Conservation (phyloP, 2,888 invertebrate genomes). For the Scaeva pyrastri region DNA sequence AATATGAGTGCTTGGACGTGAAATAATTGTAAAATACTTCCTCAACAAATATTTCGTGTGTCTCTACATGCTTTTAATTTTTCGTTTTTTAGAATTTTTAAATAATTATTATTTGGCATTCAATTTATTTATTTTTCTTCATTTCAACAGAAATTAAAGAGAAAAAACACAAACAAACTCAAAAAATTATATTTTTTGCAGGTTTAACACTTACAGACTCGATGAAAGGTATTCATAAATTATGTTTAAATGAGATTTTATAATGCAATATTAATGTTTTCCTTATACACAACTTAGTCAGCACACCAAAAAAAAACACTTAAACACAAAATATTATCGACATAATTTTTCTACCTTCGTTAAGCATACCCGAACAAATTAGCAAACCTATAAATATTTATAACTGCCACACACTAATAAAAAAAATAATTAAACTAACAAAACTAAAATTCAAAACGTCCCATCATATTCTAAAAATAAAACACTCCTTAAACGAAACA, state of each 20-base stretch:
- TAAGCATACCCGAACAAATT: slow-evolving; percentile 7
- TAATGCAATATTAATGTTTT: slow-evolving; percentile 7
- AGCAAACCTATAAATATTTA: neutral
- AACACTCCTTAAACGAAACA: neutral
- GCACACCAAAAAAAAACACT: slow-evolving; percentile 9
- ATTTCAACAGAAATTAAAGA: slow-evolving; percentile 42
- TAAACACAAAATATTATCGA: neutral
- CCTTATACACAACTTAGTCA: slow-evolving; percentile 13
- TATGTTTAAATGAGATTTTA: slow-evolving; percentile 22
- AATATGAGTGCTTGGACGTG: no score
- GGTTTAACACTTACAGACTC: slow-evolving; percentile 74
- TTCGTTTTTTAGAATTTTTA: neutral
- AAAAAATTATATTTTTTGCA: slow-evolving; percentile 64
- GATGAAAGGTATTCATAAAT: slow-evolving; percentile 63
- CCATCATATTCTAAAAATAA: neutral
- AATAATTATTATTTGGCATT: slow-evolving; percentile 40
- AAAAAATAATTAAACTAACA: neutral
- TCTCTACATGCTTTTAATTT: neutral
- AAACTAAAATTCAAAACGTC: neutral
- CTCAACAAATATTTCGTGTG: neutral
- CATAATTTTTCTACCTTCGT: neutral
- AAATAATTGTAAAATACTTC: no score
- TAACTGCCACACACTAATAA: neutral
- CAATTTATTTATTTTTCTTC: slow-evolving; percentile 30
- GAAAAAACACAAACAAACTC: slow-evolving; percentile 27